Percentiles rank a stretch among this genome's conserved stretches.
Evolutionary conservation across 2,797 vertebrate species (phyloP).

Genomic region (Tokudaia muenninki): DNA sequence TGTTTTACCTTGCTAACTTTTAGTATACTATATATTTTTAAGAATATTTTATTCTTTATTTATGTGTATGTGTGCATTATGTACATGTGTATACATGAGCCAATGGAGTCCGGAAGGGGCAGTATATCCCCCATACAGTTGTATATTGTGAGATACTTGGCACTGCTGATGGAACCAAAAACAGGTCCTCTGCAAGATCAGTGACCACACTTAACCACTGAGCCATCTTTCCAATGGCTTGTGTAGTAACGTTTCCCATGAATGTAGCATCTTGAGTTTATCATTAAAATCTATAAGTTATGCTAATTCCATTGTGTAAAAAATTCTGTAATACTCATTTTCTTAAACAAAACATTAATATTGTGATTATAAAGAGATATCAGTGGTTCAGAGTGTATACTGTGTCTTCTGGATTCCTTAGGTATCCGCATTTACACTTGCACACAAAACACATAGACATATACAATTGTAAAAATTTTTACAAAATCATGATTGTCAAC

Average conservation of each 20-base stretch:
- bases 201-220: neutral
- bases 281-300: neutral
- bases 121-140: too few relatives aligned
- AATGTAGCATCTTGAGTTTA: slow-evolving; percentile 57
- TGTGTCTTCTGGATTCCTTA: neutral
- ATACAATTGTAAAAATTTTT: neutral
- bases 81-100: neutral
- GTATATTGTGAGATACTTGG: neutral
- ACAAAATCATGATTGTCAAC: slow-evolving; percentile 5
- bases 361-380: neutral
- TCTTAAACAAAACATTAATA: slow-evolving; percentile 30
- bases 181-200: neutral
- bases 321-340: slow-evolving; percentile 9
- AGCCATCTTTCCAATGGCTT: neutral
- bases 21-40: neutral
- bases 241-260: slow-evolving; percentile 22
- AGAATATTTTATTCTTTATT: neutral
- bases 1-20: neutral
- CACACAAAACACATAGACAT: neutral
- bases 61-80: neutral
- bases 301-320: neutral
- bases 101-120: neutral
- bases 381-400: neutral
- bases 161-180: neutral
- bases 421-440: neutral